Percentiles rank a stretch among this genome's conserved stretches.
Evolutionary conservation across 2,888 invertebrate species (phyloP).

Genomic region (Amphipyra berbera): DNA sequence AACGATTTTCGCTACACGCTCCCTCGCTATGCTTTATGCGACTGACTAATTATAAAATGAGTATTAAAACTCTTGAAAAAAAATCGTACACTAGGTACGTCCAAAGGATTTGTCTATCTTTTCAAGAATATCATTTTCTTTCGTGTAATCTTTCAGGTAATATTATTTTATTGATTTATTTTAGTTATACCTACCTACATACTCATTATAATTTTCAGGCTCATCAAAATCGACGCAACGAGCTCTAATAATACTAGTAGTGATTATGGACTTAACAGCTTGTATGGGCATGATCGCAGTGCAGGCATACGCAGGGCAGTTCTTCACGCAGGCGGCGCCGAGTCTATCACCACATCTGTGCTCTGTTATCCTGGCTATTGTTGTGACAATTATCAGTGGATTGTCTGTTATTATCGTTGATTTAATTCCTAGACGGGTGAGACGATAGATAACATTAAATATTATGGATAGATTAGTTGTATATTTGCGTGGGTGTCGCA

Average conservation of each 20-base stretch:
- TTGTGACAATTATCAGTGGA: conserved; percentile 81
- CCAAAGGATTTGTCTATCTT: too few relatives aligned
- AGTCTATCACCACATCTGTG: conserved; percentile 80
- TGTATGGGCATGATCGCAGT: conserved; percentile 69
- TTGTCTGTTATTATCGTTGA: conserved; percentile 82
- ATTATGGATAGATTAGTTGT: too few relatives aligned
- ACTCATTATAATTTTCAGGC: conserved; percentile 50
- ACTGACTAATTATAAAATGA: conserved; percentile 18
- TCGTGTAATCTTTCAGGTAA: too few relatives aligned
- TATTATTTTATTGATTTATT: too few relatives aligned
- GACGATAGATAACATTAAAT: conserved; percentile 5
- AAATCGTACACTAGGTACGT: too few relatives aligned
- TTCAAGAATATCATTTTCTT: too few relatives aligned
- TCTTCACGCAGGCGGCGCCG: conserved; percentile 83
- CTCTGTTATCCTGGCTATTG: conserved; percentile 87
- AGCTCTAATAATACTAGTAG: conserved; percentile 50
- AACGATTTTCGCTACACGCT: conserved; percentile 23
- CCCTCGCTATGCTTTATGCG: conserved; percentile 5
- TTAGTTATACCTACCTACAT: too few relatives aligned
- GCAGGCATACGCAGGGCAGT: conserved; percentile 75
- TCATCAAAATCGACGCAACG: conserved; percentile 78
- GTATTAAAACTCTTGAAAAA: too few relatives aligned
- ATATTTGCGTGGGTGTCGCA: too few relatives aligned
- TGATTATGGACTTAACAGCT: conserved; percentile 54
- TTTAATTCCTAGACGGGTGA: conserved; percentile 85